Conservation (phyloP, 2,113 vertebrate species). For the Rhegmatorhina hoffmannsi region DNA sequence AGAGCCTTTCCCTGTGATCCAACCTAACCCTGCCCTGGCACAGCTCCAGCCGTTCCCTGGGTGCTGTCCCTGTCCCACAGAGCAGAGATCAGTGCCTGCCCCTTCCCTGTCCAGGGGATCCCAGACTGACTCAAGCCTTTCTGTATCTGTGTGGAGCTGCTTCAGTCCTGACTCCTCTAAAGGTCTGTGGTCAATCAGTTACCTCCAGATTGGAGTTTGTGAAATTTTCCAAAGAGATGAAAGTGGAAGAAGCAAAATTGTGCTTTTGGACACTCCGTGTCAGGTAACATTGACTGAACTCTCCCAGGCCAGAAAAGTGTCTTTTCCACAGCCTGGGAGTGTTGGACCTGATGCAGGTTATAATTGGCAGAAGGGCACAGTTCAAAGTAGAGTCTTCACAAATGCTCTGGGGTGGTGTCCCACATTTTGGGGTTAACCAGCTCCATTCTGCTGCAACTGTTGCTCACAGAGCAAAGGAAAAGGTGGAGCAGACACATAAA, state of each 20-base stretch:
- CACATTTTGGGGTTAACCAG: neutral
- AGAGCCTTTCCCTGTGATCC: no score
- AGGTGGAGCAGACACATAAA: fast-evolving
- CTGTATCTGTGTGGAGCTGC: neutral
- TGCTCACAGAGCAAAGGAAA: neutral
- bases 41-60: no score
- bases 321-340: neutral
- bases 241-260: neutral
- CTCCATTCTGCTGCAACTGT: neutral
- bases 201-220: neutral
- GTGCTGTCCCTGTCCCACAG: neutral
- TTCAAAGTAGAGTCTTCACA: neutral
- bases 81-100: neutral
- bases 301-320: neutral
- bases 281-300: neutral
- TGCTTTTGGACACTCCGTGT: neutral
- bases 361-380: neutral
- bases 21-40: no score
- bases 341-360: neutral
- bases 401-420: neutral
- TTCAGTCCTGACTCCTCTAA: neutral
- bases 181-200: neutral
- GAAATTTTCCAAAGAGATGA: conserved; percentile 2
- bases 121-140: neutral
- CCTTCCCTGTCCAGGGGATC: neutral